phyloP scores from a whole-genome alignment of 2,888 invertebrate genomes.

The Trichacis sp. region DNA sequence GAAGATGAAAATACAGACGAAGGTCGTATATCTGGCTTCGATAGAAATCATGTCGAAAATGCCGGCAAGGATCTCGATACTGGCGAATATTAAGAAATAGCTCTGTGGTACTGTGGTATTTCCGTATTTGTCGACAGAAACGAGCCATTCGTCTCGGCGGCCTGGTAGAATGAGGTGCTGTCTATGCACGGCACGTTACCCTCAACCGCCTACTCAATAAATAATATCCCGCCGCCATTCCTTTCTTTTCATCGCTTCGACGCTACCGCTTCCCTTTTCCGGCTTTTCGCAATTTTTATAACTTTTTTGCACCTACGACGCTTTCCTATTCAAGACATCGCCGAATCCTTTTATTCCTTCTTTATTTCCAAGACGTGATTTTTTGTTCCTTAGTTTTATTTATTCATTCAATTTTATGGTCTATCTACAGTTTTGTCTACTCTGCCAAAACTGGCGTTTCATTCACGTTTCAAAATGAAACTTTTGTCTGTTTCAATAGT shows the following conservation, averaged over 20 bases:
- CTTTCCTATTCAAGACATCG: slow-evolving; percentile 13
- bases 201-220: slow-evolving; percentile 59
- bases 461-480: too few species aligned
- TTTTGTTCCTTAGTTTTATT: slow-evolving; percentile 14
- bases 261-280: slow-evolving; percentile 24
- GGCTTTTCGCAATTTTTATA: slow-evolving; percentile 26
- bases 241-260: slow-evolving; percentile 46
- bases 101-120: slow-evolving; percentile 58
- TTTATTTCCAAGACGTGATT: slow-evolving; percentile 57
- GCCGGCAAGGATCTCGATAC: slow-evolving; percentile 45
- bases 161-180: slow-evolving; percentile 60
- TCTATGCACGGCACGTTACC: slow-evolving; percentile 66
- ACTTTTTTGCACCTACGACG: slow-evolving; percentile 31
- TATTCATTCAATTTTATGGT: too few species aligned
- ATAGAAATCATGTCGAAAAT: slow-evolving; percentile 4
- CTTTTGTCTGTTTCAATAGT: too few species aligned
- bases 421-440: too few species aligned
- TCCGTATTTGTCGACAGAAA: slow-evolving; percentile 61
- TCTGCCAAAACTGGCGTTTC: too few species aligned
- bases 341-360: slow-evolving; percentile 39
- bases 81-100: slow-evolving; percentile 67
- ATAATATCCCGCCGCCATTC: slow-evolving; percentile 58
- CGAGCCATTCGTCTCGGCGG: slow-evolving; percentile 60
- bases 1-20: background rate
- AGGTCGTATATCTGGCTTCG: background rate